These are phyloP conservation scores for Lithophane semibrunnea DNA, from an alignment of 2,888 invertebrate genomes.

Conservation along the genomic window DNA sequence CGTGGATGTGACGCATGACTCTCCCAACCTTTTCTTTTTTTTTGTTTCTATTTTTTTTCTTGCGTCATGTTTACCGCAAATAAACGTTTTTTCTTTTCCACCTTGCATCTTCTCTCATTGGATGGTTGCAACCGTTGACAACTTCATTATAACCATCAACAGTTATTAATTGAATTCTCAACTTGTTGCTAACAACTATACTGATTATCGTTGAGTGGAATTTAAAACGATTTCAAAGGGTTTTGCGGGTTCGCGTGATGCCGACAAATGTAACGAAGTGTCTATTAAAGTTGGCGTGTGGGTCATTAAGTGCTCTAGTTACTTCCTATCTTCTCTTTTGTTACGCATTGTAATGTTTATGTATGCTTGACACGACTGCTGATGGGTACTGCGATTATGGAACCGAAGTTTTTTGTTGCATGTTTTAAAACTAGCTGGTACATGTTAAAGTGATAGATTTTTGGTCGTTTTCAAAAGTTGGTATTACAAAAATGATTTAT, in stretches of 20 bases:
- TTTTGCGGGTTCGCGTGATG: conserved; percentile 62
- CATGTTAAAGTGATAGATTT: background rate
- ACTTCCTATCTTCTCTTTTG: conserved; percentile 56
- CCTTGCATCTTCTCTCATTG: too few species aligned
- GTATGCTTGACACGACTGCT: conserved; percentile 45
- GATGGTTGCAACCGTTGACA: conserved; percentile 3
- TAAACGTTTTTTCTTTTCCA: too few species aligned
- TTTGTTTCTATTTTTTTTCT: too few species aligned
- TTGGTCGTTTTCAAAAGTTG: background rate
- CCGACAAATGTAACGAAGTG: conserved; percentile 59
- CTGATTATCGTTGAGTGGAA: conserved; percentile 50
- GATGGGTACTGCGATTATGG: conserved; percentile 26
- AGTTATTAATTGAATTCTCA: conserved; percentile 55
- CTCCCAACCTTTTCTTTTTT: too few species aligned
- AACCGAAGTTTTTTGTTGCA: background rate
- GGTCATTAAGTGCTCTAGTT: conserved; percentile 68
- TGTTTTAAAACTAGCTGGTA: background rate
- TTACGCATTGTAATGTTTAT: conserved; percentile 57
- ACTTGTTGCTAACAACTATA: conserved; percentile 60
- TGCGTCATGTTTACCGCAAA: too few species aligned
- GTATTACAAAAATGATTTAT: background rate
- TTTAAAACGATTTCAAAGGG: conserved; percentile 62
- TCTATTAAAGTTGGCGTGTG: conserved; percentile 67
- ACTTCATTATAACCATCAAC: conserved; percentile 35
- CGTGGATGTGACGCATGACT: too few species aligned